Evolutionary conservation across 2,113 vertebrate species (phyloP), one percentile per base, ranked within the genome.

Genomic region (Rhinopomastus cyanomelas): DNA sequence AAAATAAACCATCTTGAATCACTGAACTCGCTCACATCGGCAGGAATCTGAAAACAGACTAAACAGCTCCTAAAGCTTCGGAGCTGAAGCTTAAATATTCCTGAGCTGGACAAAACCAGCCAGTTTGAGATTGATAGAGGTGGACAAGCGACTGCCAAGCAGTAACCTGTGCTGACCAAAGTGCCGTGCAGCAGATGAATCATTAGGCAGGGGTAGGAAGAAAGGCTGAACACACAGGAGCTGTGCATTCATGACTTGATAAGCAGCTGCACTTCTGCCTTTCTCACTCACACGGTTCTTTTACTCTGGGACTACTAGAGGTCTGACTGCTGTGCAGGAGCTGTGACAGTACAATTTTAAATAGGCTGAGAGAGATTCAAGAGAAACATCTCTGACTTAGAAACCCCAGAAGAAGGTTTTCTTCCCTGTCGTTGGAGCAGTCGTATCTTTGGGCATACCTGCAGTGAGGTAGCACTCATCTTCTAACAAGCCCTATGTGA

Each of bases 1-100:
- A 90, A 94, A 93, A 88, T 36, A 42, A 61, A 90, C 30, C 51
- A 79, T 56, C 64, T 55, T 59, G 42, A 88, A 87, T 61, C 46
- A 60, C 81, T 44, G n/a, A 82, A 85, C 73, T 92, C 62, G 34
- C 62, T 74, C 5, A 3, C 91, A 67, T 84, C 82, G 90, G 83
- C 87, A 88, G 60, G 74, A 91, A 86, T 60, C 39, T 37, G 12
- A 86, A 93, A 80, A 66, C 1, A 1, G 1, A 80, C 57, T 49
- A 57, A 90, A 37, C 22, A 64, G 20, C 56, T 80, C 37, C 64
- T 74, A 71, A 85, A 67, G 12, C 52, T 39, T 67, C 71, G 71
- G 55, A 66, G 30, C 5, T 53, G 22, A 51, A 61, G 6, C 12
- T 87, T 67, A 65, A 92, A 29, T 61, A 61, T 52, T 82, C 51